Evolutionary conservation across 2,888 invertebrate genomes (phyloP), one percentile per base, ranked within the genome.

Genomic region (Cyclophora albipunctata): DNA sequence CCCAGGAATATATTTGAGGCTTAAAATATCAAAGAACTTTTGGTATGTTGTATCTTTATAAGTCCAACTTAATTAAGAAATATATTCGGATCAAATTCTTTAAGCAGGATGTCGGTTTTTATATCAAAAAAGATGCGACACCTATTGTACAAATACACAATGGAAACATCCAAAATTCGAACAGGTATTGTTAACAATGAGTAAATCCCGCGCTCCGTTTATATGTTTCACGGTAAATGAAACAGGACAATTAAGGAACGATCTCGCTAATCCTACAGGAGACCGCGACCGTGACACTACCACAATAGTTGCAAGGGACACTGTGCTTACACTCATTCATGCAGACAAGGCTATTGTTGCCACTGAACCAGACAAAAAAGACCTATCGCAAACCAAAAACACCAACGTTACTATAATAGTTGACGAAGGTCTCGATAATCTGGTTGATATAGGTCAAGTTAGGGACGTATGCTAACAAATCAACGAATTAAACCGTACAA

Each of bases 391-490:
- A 46, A 45, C 34, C 42, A 49, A 52, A 35, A 48, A 34, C 48
- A 33, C 33, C 7, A 7, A 43, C 34, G 43, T 20, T 5, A 6
- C 4, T 43, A 46, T 52, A 58, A 55, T 63, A 53, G 54, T 53
- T 6, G 20, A 5, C 49, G 56, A 46, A 58, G 80, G 51, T 83
- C 83, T 58, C 7, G 40, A 40, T 71, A 66, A 50, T 64, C 55
- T 78, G 78, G 83, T 50, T 55, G 52, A 34, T 48, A 59, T 62
- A 76, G 76, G 76, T 75, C 74, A 74, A 69, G 67, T 64, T 66
- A 70, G 78, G 80, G 78, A 75, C 73, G 72, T 78, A 73, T 63
- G 74, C 71, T 69, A 76, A 81, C 82, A 82, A 79, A 81, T 83
- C 80, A 81, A 78, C 75, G 75, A 64, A 72, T 77, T 69, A 71